Evolutionary conservation across 2,113 vertebrate genomes (phyloP).

Genomic region (Catharus fuscescens): DNA sequence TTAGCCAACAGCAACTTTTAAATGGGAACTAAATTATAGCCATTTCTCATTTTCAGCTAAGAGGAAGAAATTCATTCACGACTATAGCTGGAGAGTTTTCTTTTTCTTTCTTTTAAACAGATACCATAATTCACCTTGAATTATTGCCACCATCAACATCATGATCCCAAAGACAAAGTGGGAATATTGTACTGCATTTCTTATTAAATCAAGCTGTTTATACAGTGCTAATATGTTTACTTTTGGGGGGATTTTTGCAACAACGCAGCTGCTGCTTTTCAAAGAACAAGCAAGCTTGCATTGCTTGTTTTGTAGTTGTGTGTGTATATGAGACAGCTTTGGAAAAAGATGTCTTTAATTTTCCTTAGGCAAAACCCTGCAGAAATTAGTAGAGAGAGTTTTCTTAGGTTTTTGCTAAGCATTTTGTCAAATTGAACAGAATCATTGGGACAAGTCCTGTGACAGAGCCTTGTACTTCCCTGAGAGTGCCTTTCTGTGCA

Average conservation of each 20-base stretch:
- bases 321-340: conserved; percentile 22
- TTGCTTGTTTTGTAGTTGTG: conserved; percentile 6
- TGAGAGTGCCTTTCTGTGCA: not conserved
- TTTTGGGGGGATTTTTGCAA: conserved; percentile 58
- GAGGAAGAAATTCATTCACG: conserved; percentile 64
- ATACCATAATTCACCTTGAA: conserved; percentile 62
- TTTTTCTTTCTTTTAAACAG: conserved; percentile 27
- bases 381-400: conserved; percentile 12
- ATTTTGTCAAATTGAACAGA: not conserved
- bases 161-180: conserved; percentile 39
- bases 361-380: conserved; percentile 30
- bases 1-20: conserved; percentile 67
- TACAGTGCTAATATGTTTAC: conserved; percentile 65
- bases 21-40: conserved; percentile 69
- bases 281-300: conserved; percentile 22
- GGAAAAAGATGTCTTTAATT: conserved; percentile 37
- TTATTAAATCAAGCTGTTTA: conserved; percentile 63
- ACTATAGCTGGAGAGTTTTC: conserved; percentile 37
- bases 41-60: conserved; percentile 67
- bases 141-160: conserved; percentile 1
- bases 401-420: not conserved
- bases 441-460: not conserved
- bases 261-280: conserved; percentile 63
- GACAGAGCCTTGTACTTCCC: not conserved
- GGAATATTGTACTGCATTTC: conserved; percentile 49